Conservation (phyloP, 1,140 invertebrate genomes). For the Colletes latitarsis region DNA sequence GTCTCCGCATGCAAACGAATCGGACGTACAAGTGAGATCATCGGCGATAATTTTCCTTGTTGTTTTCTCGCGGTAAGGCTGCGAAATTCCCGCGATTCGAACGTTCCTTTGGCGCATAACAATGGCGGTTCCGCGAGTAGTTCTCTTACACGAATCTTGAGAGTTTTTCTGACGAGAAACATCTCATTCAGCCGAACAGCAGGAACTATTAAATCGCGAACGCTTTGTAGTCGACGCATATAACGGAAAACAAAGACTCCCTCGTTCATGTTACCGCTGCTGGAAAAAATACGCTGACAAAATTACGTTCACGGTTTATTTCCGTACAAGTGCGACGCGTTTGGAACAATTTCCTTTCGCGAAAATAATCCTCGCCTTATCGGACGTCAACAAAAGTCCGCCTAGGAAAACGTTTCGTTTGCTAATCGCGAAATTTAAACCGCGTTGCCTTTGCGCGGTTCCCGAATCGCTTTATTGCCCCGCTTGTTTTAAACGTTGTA, state of each 20-base stretch:
- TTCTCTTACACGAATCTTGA: not conserved
- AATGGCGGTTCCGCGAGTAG: not conserved
- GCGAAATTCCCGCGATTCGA: not conserved
- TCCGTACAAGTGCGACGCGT: too few species aligned
- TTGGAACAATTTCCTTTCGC: too few species aligned
- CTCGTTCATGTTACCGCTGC: too few species aligned
- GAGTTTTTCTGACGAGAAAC: not conserved
- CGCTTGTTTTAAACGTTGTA: constrained; percentile 30
- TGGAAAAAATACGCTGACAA: too few species aligned
- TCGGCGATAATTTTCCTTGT: not conserved
- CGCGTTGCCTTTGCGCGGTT: not conserved
- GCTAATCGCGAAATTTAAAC: constrained; percentile 13
- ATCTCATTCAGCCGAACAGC: too few species aligned
- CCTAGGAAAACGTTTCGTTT: constrained; percentile 1
- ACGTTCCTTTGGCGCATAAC: not conserved
- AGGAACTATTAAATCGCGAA: too few species aligned
- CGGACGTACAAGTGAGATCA: constrained; percentile 2
- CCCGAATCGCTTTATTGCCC: constrained; percentile 36
- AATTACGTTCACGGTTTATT: too few species aligned
- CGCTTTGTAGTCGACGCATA: too few species aligned
- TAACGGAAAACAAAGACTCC: too few species aligned
- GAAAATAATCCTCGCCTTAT: not conserved
- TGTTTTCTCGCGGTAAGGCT: not conserved
- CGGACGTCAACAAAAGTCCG: not conserved
- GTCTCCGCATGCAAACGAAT: not conserved